Base-by-base conservation (phyloP, 30 jellyfish, hydroid and myxozoan species). In the Sanderia malayensis region DNA sequence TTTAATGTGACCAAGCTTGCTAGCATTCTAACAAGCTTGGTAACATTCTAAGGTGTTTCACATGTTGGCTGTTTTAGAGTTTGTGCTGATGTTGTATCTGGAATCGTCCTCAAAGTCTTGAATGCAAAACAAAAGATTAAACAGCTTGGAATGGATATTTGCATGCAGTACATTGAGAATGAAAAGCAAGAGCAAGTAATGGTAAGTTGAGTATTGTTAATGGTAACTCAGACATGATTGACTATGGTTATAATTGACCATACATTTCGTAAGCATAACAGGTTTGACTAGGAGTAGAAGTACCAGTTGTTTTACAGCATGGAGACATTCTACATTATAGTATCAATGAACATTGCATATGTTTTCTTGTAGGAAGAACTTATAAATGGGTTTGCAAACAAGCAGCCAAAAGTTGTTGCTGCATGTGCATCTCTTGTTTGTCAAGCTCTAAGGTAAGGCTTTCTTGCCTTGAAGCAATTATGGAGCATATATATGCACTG, bases 11-110 rank as follows among this genome's bases (percentile, higher is more conserved):
- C n/a, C n/a, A n/a, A n/a, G n/a, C n/a, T n/a, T n/a, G n/a, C n/a
- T n/a, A n/a, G n/a, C n/a, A n/a, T n/a, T n/a, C n/a, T n/a, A n/a
- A n/a, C n/a, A n/a, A n/a, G n/a, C n/a, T n/a, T n/a, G n/a, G n/a
- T n/a, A n/a, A n/a, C n/a, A n/a, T n/a, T n/a, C n/a, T n/a, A n/a
- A n/a, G n/a, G n/a, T n/a, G n/a, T n/a, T n/a, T n/a, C n/a, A n/a
- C n/a, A n/a, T n/a, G n/a, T 41, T 41, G 8, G 55, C 46, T 11
- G 53, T 70, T 62, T 41, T 66, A 93, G 99, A 70, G 94, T 95
- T 24, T 85, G 97, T 58, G 61, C 80, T 61, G 99, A 93, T 33
- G 94, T 85, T 32, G 92, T 87, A n/a, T 68, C 99, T 31, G 99
- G 96, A 15, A 79, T 93, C 55, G 97, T 85, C 19, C 52, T 91